Base-by-base conservation (phyloP, 2,113 vertebrate species). In the Dascyllus trimaculatus region DNA sequence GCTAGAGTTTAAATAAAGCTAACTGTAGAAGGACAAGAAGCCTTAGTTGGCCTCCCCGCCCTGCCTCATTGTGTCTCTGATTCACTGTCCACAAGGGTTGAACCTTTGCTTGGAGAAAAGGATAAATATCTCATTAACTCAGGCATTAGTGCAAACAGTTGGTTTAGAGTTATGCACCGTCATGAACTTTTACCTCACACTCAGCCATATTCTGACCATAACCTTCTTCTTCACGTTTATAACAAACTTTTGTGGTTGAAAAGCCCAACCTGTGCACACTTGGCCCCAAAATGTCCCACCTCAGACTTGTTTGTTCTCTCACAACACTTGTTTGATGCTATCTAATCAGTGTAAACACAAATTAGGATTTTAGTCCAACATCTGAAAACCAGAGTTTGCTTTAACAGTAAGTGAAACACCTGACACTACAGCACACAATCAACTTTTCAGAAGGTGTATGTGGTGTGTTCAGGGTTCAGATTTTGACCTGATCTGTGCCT, bases 1-100 rank as follows among this genome's bases (percentile, higher is more conserved):
- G 64, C 51, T 62, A 15, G 4, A 83, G 77, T 87, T 90, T 91
- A 93, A 92, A 94, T 89, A 93, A 88, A 90, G 85, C 66, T 62
- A 85, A 92, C 80, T 89, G 86, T 80, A 83, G 87, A 83, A 93
- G 69, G 82, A 90, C 80, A 80, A 58, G 17, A 29, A 63, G 66
- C 1, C 29, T 65, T 82, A 78, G 78, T 71, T 52, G 48, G 62
- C 24, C 81, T 82, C 71, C 48, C 40, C 88, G 86, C 90, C 88
- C 88, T 78, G 71, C 71, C 72, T 66, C 24, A 72, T 35, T 21
- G 26, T 19, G 71, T 67, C 49, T 86, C 77, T 84, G 75, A 64
- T 29, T 88, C 84, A 80, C 56, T 68, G 45, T 71, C 74, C 59
- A 24, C 61, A 29, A 69, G 29, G 21, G 21, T 11, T 80, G n/a